A percentile compares a stretch with the other conserved stretches of the same genome.
Conservation (phyloP, 2,797 vertebrate species). For the Smutsia temminckii region DNA sequence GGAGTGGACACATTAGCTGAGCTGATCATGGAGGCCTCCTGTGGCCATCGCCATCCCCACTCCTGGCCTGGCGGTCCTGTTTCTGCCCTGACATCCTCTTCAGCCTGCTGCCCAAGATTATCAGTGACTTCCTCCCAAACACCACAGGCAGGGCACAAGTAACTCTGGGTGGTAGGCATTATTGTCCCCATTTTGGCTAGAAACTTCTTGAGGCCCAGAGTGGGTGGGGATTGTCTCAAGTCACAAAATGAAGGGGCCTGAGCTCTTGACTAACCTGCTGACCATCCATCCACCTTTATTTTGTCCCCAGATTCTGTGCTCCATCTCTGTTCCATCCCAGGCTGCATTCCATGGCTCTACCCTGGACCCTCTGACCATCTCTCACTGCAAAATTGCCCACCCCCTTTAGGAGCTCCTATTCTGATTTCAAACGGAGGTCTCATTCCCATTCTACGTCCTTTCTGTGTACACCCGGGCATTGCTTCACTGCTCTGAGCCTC, state of each 20-base stretch:
- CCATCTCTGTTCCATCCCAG: background rate
- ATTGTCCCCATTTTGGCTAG: background rate
- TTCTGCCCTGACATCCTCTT: background rate
- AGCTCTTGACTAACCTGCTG: too few relatives aligned
- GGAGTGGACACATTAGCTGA: background rate
- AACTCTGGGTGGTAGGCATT: background rate
- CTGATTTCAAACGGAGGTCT: background rate
- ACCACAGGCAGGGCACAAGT: background rate
- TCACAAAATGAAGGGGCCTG: background rate
- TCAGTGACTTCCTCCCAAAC: background rate
- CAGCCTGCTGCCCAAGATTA: background rate
- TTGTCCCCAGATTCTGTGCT: background rate
- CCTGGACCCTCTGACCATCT: background rate
- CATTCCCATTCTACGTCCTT: background rate
- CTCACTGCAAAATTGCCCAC: background rate
- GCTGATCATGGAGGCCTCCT: background rate
- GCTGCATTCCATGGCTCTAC: background rate
- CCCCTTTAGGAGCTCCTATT: background rate
- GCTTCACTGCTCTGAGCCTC: too few relatives aligned
- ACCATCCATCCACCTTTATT: fast-evolving
- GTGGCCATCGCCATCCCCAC: background rate
- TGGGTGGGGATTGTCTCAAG: background rate
- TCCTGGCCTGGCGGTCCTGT: background rate
- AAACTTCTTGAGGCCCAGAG: background rate
- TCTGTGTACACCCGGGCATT: background rate